Evolutionary conservation across 2,888 invertebrate genomes (phyloP), one percentile per base, ranked within the genome.

Genomic region (Phorcus lineatus): DNA sequence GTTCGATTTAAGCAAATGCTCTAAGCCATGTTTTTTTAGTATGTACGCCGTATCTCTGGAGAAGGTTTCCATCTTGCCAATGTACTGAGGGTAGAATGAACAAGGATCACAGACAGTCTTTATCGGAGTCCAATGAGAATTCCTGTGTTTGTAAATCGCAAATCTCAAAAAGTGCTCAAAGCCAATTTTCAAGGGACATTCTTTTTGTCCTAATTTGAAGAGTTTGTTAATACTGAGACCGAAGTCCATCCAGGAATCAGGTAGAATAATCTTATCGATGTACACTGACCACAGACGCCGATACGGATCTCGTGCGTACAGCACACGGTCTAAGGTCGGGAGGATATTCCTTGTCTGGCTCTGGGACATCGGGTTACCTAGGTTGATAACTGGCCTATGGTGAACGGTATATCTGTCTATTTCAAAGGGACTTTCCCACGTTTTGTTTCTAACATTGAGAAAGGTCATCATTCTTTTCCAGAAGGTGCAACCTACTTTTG

Each of bases 21-120:
- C 52, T 6, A 74, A 52, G 4, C 78, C 78, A 16, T 31, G 74
- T 52, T 81, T 47, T 13, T 36, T 24, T 31, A 81, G 66, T 52
- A 81, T 70, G 67, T 66, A 83, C 66, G 66, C 62, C 16, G 74
- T 74, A 28, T 84, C 84, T n/a, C 70, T 22, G 22, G 52, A 62
- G 54, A 84, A 84, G 1, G 77, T 84, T 66, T 84, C 84, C 81
- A 82, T 78, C 17, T 81, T 82, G 0, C 84, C 84, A 40, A 84
- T 74, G 31, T 74, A 66, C 11, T 78, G 52, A 28, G 80, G 79
- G 36, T 74, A 52, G 1, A 84, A n/a, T 3, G 22, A 11, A 28
- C 84, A 84, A 16, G 81, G 80, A 24, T 82, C 40, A 54, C 84
- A 84, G 1, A 80, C 70, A 2, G 24, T 17, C 36, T 62, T n/a